Evolutionary conservation across 2,113 vertebrate genomes (phyloP).

Genomic region (Apodemus speciosus): DNA sequence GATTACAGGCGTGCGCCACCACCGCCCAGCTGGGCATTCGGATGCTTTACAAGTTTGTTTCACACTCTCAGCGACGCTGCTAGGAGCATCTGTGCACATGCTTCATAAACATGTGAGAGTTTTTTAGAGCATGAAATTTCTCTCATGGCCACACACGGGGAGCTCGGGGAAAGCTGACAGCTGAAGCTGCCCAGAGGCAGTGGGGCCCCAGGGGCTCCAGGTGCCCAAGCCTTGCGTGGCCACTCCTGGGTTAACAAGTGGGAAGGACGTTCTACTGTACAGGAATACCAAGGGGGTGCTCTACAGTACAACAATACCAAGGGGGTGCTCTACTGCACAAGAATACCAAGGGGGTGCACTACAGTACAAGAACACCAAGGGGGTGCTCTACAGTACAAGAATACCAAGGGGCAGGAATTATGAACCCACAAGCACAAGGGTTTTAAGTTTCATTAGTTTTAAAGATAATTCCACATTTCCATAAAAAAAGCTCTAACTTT

Average conservation of each 20-base stretch:
- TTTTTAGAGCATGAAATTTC: neutral
- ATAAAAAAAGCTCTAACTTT: neutral
- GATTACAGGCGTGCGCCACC: too few species aligned
- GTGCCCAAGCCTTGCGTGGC: neutral
- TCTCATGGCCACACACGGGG: neutral
- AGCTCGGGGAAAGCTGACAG: neutral
- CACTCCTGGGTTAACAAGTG: neutral
- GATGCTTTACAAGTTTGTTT: neutral
- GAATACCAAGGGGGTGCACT: neutral
- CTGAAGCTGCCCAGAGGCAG: neutral
- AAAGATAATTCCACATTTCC: neutral
- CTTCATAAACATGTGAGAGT: neutral
- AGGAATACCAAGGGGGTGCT: neutral
- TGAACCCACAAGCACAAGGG: neutral
- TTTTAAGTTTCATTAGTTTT: neutral
- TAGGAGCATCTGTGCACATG: neutral
- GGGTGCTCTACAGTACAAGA: neutral
- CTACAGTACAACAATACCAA: neutral
- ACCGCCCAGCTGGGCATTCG: too few species aligned
- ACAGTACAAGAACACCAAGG: neutral
- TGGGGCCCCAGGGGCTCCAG: neutral
- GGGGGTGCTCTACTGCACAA: too few species aligned
- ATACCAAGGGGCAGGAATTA: neutral
- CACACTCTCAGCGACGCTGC: neutral
- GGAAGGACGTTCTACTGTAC: neutral